Evolutionary conservation across 2,888 invertebrate genomes (phyloP), one percentile per base, ranked within the genome.

Genomic region (Scotopteryx bipunctaria): DNA sequence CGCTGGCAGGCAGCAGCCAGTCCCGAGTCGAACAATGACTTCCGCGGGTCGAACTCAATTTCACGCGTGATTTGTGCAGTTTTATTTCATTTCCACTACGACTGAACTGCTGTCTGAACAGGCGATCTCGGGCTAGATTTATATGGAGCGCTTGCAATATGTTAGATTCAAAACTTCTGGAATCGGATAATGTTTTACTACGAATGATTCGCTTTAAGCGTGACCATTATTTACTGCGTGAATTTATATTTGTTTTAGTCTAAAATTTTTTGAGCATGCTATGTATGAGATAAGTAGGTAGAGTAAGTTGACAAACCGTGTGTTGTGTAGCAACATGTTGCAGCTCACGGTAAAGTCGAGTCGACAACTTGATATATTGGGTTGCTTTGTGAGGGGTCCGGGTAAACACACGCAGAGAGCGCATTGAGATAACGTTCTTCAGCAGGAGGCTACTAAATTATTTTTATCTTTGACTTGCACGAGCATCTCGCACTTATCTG

Each of bases 21-120:
- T 73, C 68, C 70, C 73, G 71, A 69, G 68, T 63, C 77, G 76
- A 73, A 81, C 82, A 82, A 81, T 81, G 78, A 78, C 80, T 81
- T 77, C 71, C 75, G 76, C 69, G 78, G 79, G 68, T 79, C 79
- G 80, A 86, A 87, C 78, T 85, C 87, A 85, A 89, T 89, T 89
- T 88, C 86, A 88, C 87, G 88, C 85, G 84, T 86, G 86, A 86
- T 88, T 86, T 86, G 80, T 81, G 75, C 75, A 78, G 77, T 84
- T 83, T 86, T 83, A 86, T 85, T 86, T 83, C 80, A 80, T 86
- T 86, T 76, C 78, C 76, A 82, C 75, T 77, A 63, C 63, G 62
- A 67, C 63, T 69, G 69, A 73, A 76, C 69, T 65, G 64, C 64
- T 71, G 69, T 72, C 71, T 72, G 66, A 66, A 70, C 64, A 67